Conservation (phyloP, 1,140 invertebrate species). For the Rhysida immarginata region DNA sequence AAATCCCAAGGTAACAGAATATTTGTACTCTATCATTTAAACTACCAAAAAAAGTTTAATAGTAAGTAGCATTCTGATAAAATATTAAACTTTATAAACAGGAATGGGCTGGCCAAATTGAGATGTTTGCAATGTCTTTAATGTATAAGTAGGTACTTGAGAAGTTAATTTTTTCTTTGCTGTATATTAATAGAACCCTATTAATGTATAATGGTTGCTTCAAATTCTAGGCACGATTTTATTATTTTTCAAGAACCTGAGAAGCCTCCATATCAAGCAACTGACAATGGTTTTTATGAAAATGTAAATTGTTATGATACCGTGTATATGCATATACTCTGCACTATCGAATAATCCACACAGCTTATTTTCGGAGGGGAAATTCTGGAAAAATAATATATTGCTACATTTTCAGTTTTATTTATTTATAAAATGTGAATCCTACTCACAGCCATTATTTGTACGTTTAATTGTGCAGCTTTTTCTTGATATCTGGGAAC, state of each 20-base stretch:
- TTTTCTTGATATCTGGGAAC: no score
- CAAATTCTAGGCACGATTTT: slow-evolving; percentile 44
- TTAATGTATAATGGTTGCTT: slow-evolving; percentile 3
- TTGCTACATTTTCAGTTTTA: no score
- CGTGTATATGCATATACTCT: no score
- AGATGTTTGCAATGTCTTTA: slow-evolving; percentile 51
- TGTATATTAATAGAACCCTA: slow-evolving; percentile 5
- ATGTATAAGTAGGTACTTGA: slow-evolving; percentile 44
- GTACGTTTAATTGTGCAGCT: no score
- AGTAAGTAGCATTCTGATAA: slow-evolving; percentile 2
- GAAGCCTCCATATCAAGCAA: slow-evolving; percentile 39
- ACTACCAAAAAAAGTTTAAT: not conserved
- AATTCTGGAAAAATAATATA: no score
- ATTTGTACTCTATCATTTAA: no score
- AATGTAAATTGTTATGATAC: no score
- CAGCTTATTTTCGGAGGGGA: no score
- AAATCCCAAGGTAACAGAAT: slow-evolving; percentile 34
- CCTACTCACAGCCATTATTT: no score
- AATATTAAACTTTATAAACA: slow-evolving; percentile 10
- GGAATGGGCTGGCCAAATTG: slow-evolving; percentile 47
- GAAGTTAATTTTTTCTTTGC: not conserved
- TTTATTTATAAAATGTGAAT: no score
- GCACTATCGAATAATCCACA: no score
- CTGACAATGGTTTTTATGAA: slow-evolving; percentile 23
- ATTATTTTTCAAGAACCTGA: slow-evolving; percentile 51